Evolutionary conservation across 2,797 vertebrate genomes (phyloP), one percentile per base, ranked within the genome.

Genomic region (Cossypha caffra): DNA sequence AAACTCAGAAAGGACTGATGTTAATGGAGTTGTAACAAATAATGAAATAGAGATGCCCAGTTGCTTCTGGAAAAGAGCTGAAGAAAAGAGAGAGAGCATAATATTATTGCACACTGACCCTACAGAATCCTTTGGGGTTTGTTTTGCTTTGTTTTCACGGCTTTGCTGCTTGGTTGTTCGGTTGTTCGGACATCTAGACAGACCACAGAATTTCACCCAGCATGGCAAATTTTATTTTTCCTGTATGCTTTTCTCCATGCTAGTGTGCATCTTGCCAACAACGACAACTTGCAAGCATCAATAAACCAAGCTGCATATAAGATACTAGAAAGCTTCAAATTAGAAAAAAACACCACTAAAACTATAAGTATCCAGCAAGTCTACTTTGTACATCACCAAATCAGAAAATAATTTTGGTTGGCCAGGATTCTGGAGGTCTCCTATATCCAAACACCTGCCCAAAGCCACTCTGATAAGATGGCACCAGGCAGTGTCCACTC

Each of bases 401-500:
- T 26, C 50, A 67, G 23, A 52, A 47, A 86, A 62, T 14, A 42
- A 52, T 63, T 86, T 52, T n/a, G 31, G 16, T 16, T 77, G 29
- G 20, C 45, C 6, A 28, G 17, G 13, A 83, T 38, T 67, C 23
- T 51, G 24, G 33, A 79, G 13, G 13, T 76, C 33, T 79, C 33
- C 24, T 48, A 43, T 9, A 35, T 31, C 57, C 40, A 87, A 85
- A 82, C 16, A 59, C 16, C 14, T 59, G 51, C 8, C 18, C 23
- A 73, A 89, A 79, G 23, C 8, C 1, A 1, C n/a, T 38, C 42
- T 76, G 59, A 67, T 48, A 13, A 69, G 52, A 79, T 2, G 1
- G 38, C 31, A 50, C 4, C 1, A 1, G 16, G 26, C 2, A 2
- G 7, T 2, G 2, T 37, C 31, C 50, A 45, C 16, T 48, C 0